A percentile compares a stretch with the other conserved stretches of the same genome.
Evolutionary conservation across 1,140 invertebrate species (phyloP).

Genomic region (Diuraphis noxia): DNA sequence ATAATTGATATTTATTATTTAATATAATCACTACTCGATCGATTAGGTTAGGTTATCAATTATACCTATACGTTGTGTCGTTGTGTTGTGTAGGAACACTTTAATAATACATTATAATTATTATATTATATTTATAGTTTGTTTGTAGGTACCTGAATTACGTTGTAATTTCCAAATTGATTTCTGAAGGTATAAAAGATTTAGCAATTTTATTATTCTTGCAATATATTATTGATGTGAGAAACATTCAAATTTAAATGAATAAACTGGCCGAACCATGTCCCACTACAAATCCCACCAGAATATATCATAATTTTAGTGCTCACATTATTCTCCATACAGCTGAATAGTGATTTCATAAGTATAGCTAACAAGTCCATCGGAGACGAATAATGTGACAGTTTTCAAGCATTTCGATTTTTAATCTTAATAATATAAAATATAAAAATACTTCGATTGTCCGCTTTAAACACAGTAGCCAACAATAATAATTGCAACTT

Average conservation of each 20-base stretch:
- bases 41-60: too few relatives aligned
- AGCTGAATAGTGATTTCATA: neutral
- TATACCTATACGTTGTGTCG: too few relatives aligned
- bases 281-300: neutral
- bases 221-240: neutral
- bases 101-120: neutral
- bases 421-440: constrained; percentile 14
- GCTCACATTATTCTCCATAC: neutral
- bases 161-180: neutral
- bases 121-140: too few relatives aligned
- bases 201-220: neutral
- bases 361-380: neutral
- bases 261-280: neutral
- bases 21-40: neutral
- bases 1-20: neutral
- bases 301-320: neutral
- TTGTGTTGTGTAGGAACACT: too few relatives aligned
- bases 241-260: neutral
- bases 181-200: neutral
- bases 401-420: neutral
- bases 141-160: neutral
- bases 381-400: constrained; percentile 1
- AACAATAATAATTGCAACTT: neutral
- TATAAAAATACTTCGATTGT: constrained; percentile 23
- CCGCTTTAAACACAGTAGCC: neutral